These are phyloP conservation scores for Rhysida immarginata DNA, from an alignment of 1,140 invertebrate genomes.

Conservation along the genomic window DNA sequence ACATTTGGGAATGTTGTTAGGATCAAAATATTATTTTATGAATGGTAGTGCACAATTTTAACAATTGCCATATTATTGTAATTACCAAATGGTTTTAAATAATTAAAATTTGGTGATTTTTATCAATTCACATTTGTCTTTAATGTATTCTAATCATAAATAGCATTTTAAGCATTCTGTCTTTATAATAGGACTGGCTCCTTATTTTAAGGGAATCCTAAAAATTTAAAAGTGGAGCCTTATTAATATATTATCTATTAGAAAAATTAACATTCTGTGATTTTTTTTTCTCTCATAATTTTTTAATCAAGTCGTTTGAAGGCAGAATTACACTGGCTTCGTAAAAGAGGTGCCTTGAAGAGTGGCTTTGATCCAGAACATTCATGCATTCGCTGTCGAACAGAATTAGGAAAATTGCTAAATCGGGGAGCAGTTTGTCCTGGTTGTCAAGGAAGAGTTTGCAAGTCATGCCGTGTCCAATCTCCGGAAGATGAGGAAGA, in stretches of 20 bases:
- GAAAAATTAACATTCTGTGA: neutral
- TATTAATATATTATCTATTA: neutral
- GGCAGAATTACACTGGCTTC: conserved; percentile 41
- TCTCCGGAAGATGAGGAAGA: conserved; percentile 37
- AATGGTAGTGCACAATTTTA: no score
- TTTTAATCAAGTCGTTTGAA: conserved; percentile 42
- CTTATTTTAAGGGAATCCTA: neutral
- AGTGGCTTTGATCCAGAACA: conserved; percentile 24
- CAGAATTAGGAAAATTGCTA: conserved; percentile 52
- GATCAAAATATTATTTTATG: no score
- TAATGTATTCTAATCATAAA: no score
- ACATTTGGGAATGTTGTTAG: no score
- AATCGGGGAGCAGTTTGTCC: conserved; percentile 54
- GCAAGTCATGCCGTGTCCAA: conserved; percentile 53
- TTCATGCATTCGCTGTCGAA: conserved; percentile 49
- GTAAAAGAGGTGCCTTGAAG: conserved; percentile 40
- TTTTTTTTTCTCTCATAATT: no score
- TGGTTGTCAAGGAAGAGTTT: conserved; percentile 49
- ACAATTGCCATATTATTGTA: no score
- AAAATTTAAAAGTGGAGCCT: neutral
- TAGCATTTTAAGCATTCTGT: no score
- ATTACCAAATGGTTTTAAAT: no score
- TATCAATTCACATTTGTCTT: no score
- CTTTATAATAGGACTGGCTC: neutral
- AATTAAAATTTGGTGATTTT: no score